Evolutionary conservation across 2,797 vertebrate genomes (phyloP), one percentile per base, ranked within the genome.

Genomic region (Sebastes steindachneri): DNA sequence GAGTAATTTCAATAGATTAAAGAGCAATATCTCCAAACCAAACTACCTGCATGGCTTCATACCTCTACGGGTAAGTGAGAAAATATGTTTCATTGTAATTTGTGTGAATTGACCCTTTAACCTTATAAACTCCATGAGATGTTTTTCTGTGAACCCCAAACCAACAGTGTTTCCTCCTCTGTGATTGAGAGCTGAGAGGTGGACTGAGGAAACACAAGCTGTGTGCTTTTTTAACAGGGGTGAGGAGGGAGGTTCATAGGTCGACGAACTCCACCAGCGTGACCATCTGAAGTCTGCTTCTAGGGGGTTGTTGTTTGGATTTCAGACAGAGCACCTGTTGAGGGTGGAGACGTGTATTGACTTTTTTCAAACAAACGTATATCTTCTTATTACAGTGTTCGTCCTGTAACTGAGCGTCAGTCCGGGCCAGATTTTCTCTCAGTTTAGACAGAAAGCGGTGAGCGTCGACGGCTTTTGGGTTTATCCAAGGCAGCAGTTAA

Each of bases 401-500:
- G 60, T 60, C 41, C 19, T 28, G 14, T 74, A 80, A 25, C 64
- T 48, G 29, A 70, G 73, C 53, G 48, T 66, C 29, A 29, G 59
- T 26, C 57, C 37, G 48, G 73, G 37, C 62, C 73, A 69, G 79
- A 60, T 68, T 87, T 90, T 78, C 68, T 73, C 71, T 73, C 26
- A 35, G 76, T 82, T 86, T 77, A 28, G 59, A 63, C 70, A 82
- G 80, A 23, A 9, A 82, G 83, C 12, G 53, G 82, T 75, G 72
- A 89, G 83, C 86, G 80, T 71, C n/a, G 76, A 80, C 77, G 88
- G 88, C 87, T 92, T 89, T 90, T 86, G 87, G 88, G 87, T 93
- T 94, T 89, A 92, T 93, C 82, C 86, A 83, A 86, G 89, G 90
- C 90, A 77, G 91, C 89, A 87, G 88, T 93, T 89, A 89, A 90